phyloP scores from a whole-genome alignment of 2,113 vertebrate species.

The Phylloscopus trochilus region DNA sequence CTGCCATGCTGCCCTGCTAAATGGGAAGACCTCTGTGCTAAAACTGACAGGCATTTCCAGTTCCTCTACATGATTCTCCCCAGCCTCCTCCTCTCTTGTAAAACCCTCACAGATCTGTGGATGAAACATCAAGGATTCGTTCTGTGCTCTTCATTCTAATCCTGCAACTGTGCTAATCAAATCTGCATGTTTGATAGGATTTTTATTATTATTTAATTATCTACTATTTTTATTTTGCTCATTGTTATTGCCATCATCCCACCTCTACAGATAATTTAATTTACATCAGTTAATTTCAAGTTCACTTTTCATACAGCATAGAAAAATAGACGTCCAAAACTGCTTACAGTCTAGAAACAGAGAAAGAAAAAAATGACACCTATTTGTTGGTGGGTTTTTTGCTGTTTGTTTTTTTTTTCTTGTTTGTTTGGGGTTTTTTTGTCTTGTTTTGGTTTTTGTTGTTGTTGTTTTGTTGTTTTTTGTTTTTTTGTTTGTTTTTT shows the following conservation, averaged over 20 bases:
- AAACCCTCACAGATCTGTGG: background rate
- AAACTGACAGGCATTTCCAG: background rate
- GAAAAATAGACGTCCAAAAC: background rate
- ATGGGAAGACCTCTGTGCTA: background rate
- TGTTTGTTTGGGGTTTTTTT: too few relatives aligned
- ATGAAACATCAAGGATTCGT: background rate
- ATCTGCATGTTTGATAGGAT: background rate
- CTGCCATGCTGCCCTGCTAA: accelerated
- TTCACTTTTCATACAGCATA: background rate
- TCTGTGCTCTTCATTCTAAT: background rate
- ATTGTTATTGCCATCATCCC: background rate
- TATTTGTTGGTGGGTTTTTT: background rate
- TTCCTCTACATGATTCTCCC: background rate
- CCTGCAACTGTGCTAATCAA: background rate
- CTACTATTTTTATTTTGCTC: background rate
- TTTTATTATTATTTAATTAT: background rate
- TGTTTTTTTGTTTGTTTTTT: too few relatives aligned
- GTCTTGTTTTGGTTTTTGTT: too few relatives aligned
- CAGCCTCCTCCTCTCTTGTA: background rate
- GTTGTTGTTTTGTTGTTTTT: too few relatives aligned
- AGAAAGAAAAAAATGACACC: background rate
- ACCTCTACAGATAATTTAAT: background rate
- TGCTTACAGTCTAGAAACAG: accelerated
- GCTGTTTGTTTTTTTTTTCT: background rate
- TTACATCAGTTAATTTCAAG: background rate